Conservation (phyloP, 2,113 vertebrate species). For the Rynchops niger region DNA sequence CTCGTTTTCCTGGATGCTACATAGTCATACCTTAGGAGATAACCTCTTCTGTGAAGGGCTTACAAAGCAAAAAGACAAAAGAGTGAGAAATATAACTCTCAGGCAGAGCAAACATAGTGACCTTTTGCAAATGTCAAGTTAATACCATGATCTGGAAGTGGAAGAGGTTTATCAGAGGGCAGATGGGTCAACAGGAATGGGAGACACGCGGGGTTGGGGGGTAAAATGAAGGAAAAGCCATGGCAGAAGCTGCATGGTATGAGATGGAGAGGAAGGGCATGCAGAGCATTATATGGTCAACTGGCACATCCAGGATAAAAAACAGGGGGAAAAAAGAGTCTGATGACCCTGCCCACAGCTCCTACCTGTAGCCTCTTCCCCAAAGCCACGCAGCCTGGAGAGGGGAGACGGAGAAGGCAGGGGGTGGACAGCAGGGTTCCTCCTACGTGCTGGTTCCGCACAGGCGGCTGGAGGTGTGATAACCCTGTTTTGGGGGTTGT, state of each 20-base stretch:
- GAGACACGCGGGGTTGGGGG: background rate
- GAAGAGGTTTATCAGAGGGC: background rate
- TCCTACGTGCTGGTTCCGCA: background rate
- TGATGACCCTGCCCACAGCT: background rate
- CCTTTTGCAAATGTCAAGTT: constrained; percentile 63
- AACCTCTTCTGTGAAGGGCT: background rate
- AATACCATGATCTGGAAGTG: constrained; percentile 47
- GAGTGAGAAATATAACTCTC: background rate
- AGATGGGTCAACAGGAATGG: background rate
- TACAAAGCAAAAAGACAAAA: background rate
- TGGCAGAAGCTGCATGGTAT: background rate
- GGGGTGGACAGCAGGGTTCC: background rate
- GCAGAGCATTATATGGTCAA: background rate
- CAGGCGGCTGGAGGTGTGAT: background rate
- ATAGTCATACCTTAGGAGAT: background rate
- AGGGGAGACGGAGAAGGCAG: background rate
- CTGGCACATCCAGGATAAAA: background rate
- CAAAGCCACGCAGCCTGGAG: background rate
- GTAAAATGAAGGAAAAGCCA: background rate
- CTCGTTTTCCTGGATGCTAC: background rate
- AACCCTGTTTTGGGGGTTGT: background rate
- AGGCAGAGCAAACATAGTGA: background rate
- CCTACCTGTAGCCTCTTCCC: background rate
- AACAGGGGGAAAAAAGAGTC: accelerated
- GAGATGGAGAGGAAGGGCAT: background rate